These are phyloP conservation scores for Drosophila athabasca DNA, from an alignment of 1,140 invertebrate species.

Conservation along the genomic window DNA sequence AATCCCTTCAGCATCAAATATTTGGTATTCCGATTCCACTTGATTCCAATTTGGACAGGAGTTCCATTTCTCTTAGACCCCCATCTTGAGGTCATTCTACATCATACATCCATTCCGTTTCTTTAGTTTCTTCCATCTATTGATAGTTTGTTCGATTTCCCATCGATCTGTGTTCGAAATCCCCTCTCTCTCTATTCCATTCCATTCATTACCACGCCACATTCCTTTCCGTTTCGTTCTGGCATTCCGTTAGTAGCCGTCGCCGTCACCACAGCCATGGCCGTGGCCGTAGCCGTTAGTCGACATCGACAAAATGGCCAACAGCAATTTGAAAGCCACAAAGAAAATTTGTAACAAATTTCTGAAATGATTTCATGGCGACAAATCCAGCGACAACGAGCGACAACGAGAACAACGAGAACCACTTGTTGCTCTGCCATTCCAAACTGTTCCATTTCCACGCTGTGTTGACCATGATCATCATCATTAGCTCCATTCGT, in stretches of 20 bases:
- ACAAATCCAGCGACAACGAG: conserved; percentile 35
- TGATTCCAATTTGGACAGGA: too few species aligned
- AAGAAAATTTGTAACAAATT: conserved; percentile 63
- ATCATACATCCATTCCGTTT: too few species aligned
- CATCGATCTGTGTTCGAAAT: neutral
- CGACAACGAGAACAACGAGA: conserved; percentile 1
- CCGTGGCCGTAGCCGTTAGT: conserved; percentile 13
- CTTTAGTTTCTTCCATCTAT: conserved; percentile 2
- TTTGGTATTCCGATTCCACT: too few species aligned
- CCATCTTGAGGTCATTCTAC: too few species aligned
- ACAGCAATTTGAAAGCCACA: conserved; percentile 59
- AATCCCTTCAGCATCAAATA: too few species aligned
- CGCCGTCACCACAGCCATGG: too few species aligned
- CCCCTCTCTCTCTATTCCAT: neutral
- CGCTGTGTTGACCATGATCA: conserved; percentile 38
- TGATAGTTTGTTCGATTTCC: too few species aligned
- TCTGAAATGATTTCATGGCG: conserved; percentile 52
- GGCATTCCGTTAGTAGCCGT: conserved; percentile 27
- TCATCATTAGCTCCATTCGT: conserved; percentile 7
- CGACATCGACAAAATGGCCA: conserved; percentile 12
- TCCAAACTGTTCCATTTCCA: conserved; percentile 53
- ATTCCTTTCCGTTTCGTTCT: conserved; percentile 30
- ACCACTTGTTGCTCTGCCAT: neutral
- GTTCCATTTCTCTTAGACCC: too few species aligned
- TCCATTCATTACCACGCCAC: conserved; percentile 7